These are phyloP conservation scores for Crocuta crocuta DNA, from an alignment of 2,113 vertebrate species.

Conservation along the genomic window DNA sequence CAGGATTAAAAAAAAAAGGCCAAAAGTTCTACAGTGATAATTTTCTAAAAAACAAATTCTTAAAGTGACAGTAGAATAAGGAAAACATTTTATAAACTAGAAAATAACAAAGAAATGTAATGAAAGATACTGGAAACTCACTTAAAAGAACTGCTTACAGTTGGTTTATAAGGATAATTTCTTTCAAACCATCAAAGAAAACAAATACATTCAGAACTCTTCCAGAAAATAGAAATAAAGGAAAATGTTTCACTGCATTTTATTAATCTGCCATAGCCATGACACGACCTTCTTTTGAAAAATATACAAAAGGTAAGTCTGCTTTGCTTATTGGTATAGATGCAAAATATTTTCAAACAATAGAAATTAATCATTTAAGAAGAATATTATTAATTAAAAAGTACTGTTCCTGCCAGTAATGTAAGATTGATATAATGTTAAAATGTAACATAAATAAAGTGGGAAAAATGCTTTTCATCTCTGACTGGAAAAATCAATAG, in stretches of 20 bases:
- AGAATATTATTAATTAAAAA: conserved; percentile 33
- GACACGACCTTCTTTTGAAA: not conserved
- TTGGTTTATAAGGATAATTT: not conserved
- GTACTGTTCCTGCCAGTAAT: not conserved
- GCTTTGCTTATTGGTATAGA: not conserved
- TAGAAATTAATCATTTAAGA: not conserved
- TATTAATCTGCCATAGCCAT: not conserved
- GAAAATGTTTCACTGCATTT: not conserved
- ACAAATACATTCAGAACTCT: not conserved
- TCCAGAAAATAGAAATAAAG: not conserved
- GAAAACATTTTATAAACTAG: not conserved
- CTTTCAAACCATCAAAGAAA: not conserved
- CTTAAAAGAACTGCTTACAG: not conserved
- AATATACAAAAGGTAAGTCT: not conserved
- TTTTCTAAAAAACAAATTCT: not conserved
- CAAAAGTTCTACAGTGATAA: not conserved
- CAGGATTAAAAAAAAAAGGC: not conserved
- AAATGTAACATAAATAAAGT: not conserved
- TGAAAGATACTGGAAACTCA: not conserved
- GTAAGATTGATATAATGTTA: not conserved
- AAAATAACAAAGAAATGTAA: not conserved
- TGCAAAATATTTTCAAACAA: not conserved
- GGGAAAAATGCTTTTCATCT: not conserved
- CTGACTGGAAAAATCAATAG: not conserved
- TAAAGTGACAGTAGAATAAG: not conserved